phyloP scores from a whole-genome alignment of 2,797 vertebrate species.

The Rhinichthys osculus region DNA sequence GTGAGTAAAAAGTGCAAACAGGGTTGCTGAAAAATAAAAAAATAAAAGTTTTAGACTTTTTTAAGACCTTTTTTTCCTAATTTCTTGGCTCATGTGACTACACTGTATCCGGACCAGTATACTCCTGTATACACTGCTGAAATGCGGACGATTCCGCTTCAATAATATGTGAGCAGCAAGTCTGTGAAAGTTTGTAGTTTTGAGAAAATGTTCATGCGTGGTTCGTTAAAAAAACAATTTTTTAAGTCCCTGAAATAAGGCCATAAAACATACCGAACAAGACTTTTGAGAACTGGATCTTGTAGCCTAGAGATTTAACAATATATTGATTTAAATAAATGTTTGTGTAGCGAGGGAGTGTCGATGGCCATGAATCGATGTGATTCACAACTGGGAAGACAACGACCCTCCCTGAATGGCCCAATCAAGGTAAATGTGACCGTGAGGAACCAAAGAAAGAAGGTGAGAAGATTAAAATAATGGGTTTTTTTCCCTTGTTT shows the following conservation, averaged over 20 bases:
- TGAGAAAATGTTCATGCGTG: not conserved
- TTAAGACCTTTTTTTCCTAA: no score
- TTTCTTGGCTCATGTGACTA: no score
- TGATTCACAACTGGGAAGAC: not conserved
- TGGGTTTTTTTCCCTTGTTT: not conserved
- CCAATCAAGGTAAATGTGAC: not conserved
- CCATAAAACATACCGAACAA: not conserved
- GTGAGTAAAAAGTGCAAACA: no score
- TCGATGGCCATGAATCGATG: not conserved
- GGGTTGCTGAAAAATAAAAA: no score
- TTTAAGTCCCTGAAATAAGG: not conserved
- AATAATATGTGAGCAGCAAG: not conserved
- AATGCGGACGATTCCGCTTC: no score
- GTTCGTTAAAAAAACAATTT: not conserved
- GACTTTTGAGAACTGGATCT: not conserved
- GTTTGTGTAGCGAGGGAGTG: not conserved
- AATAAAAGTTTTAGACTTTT: not conserved
- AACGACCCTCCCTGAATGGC: not conserved
- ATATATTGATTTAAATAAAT: not conserved
- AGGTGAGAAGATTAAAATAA: not conserved
- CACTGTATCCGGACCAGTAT: not conserved
- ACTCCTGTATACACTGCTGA: not conserved
- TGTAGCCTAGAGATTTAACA: not conserved
- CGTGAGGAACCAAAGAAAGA: not conserved
- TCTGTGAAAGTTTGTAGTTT: not conserved